Evolutionary conservation across 2,113 vertebrate genomes (phyloP).

Genomic region (Gallinago paraguaiae): DNA sequence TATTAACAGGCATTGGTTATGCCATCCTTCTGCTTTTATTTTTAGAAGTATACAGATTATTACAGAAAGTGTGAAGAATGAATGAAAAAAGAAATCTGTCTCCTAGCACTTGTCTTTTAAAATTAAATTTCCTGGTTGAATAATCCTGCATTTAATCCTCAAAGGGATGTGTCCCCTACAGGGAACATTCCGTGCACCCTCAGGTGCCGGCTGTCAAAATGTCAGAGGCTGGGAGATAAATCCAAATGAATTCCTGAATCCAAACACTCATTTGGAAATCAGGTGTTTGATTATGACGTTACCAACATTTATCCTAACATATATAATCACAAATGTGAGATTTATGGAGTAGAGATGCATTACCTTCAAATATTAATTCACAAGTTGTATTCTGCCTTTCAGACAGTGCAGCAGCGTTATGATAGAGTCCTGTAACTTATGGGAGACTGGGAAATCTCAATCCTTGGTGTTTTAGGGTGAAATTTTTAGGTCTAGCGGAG

Average conservation of each 20-base stretch:
- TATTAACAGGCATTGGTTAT: constrained; percentile 51
- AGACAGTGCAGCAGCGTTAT: not conserved
- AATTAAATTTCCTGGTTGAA: constrained; percentile 64
- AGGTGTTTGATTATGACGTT: not conserved
- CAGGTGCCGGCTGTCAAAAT: not conserved
- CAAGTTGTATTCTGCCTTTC: not conserved
- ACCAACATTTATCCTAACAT: not conserved
- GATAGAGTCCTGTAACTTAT: not conserved
- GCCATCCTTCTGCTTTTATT: constrained; percentile 69
- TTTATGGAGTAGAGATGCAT: not conserved
- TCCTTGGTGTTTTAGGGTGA: not conserved
- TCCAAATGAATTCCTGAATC: not conserved
- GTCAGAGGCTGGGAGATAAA: not conserved
- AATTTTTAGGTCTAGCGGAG: not conserved
- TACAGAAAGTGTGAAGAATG: constrained; percentile 65
- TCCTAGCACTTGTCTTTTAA: constrained; percentile 30
- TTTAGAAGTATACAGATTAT: constrained; percentile 68
- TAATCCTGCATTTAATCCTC: constrained; percentile 36
- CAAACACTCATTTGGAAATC: not conserved
- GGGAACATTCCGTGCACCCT: not conserved
- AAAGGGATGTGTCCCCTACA: not conserved
- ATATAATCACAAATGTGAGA: not conserved
- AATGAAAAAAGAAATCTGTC: constrained; percentile 43
- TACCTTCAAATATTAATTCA: not conserved
- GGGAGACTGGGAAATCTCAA: not conserved